Percentiles rank a stretch among this genome's conserved stretches.
These are phyloP conservation scores for Gymnothorax reevesii DNA, from an alignment of 2,797 vertebrate genomes.

Conservation along the genomic window DNA sequence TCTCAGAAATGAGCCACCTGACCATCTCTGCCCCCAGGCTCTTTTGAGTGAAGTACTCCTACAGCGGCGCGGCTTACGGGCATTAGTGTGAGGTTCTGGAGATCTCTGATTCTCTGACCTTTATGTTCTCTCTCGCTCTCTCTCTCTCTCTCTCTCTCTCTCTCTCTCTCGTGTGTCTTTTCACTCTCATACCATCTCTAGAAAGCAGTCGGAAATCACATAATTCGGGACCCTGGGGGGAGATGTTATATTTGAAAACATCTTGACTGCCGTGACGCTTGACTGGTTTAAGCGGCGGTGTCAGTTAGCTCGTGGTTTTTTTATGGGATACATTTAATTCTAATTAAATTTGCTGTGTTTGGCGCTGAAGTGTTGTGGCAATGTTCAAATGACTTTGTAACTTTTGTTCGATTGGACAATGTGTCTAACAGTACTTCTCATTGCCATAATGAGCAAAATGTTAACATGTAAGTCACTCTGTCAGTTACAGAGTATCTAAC, in stretches of 20 bases:
- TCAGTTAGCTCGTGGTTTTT: background rate
- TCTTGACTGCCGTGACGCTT: background rate
- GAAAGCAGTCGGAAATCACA: background rate
- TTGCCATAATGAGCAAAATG: background rate
- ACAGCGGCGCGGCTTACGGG: constrained; percentile 13
- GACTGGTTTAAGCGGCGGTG: background rate
- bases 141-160: constrained; percentile 35
- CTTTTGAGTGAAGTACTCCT: constrained; percentile 23
- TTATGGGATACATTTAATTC: background rate
- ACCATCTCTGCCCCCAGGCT: background rate
- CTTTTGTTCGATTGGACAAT: background rate
- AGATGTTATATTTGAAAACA: background rate
- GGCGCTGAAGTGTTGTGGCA: background rate
- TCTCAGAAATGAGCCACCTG: constrained; percentile 13
- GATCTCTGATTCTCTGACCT: background rate
- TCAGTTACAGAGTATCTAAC: background rate
- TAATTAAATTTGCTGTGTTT: background rate
- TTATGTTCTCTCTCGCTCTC: background rate
- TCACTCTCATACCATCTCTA: background rate
- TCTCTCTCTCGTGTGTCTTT: constrained; percentile 34
- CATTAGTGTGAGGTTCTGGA: constrained; percentile 27
- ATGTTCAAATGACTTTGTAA: background rate
- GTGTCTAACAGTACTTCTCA: background rate
- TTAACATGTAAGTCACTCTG: background rate
- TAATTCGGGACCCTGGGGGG: background rate